Base-by-base conservation (phyloP, 2,888 invertebrate genomes). In the Metallyticus violacea region DNA sequence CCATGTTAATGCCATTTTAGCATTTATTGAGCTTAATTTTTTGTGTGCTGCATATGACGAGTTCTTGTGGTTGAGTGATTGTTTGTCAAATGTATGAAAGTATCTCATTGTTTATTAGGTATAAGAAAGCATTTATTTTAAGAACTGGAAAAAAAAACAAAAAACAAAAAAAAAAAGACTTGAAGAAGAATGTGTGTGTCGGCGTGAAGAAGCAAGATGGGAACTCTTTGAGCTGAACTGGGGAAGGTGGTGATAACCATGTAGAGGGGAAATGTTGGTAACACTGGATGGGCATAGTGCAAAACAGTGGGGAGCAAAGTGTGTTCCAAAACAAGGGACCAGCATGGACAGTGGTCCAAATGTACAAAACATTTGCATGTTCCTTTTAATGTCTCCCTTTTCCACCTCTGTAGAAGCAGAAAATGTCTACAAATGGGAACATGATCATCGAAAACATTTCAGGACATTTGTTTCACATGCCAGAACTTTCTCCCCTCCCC, bases 101-200 rank as follows among this genome's bases (percentile, higher is more conserved):
- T 78, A 30, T 78, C 40, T 26, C 40, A 81, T 81, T 86, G 81
- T 81, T 86, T 81, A 81, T 29, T 87, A 87, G 87, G 81, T 87
- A 85, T 87, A 87, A 85, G 85, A 81, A 83, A 87, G 85, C 85
- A 85, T 76, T 87, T 87, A 84, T 84, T 86, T 86, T 86, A 77
- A 83, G 78, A 77, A 83, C 83, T 77, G 25, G 27, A 85, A 30
- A 27, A 7, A 85, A 62, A 40, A 7, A 40, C 9, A 62, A 62
- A 15, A 62, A 9, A 62, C 40, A 62, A 62, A 62, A 62, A 62
- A 62, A 62, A 62, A 62, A 62, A 62, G 40, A 62, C 40, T 62
- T 62, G 9, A 62, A 15, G 40, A 62, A 62, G 40, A 62, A 62
- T 40, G 15, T 62, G 40, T 62, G 40, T 62, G 40, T 62, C 22